phyloP scores from a whole-genome alignment of 2,113 vertebrate genomes.

The Turnix velox region DNA sequence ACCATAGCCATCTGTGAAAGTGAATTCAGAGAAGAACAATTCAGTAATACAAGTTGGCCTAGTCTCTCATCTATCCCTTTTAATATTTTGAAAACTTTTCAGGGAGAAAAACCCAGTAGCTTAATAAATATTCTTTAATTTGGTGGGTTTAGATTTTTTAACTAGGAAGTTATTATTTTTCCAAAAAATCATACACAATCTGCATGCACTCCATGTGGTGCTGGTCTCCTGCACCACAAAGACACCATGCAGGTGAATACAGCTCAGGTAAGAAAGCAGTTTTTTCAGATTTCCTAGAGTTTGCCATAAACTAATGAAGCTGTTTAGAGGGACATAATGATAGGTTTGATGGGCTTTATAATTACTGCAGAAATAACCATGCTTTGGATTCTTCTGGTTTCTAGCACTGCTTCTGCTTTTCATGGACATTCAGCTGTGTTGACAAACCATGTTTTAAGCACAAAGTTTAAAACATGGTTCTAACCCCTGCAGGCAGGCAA shows the following conservation, averaged over 20 bases:
- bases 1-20: slow-evolving; percentile 81
- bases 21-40: background rate
- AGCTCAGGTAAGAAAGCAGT: background rate
- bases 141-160: background rate
- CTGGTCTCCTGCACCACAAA: background rate
- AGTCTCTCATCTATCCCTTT: background rate
- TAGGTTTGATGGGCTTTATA: background rate
- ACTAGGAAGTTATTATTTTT: background rate
- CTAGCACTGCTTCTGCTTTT: slow-evolving; percentile 27
- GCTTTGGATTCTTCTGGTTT: background rate
- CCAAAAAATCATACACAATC: background rate
- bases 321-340: background rate
- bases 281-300: background rate
- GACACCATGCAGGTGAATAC: background rate
- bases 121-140: background rate
- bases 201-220: background rate
- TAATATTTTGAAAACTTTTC: background rate
- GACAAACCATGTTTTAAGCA: background rate
- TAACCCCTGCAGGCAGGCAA: background rate
- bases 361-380: background rate
- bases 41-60: background rate
- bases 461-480: background rate
- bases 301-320: background rate
- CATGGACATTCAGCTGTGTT: background rate
- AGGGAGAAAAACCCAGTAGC: background rate